phyloP scores from a whole-genome alignment of 2,113 vertebrate species.

The Microcebus jonahi region DNA sequence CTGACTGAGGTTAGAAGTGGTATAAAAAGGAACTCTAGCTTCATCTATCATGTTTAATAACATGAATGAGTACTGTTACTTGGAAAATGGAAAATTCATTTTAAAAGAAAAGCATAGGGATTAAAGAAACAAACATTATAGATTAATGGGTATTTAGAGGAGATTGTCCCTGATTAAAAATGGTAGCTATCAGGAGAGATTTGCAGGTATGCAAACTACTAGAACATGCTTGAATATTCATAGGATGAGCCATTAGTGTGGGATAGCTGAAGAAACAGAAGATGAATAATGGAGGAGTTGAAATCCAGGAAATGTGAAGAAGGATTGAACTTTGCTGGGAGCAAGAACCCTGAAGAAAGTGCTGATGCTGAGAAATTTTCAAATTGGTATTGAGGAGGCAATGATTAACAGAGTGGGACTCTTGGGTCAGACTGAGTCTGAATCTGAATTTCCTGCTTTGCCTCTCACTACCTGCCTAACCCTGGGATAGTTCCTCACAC shows the following conservation, averaged over 20 bases:
- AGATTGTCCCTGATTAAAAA: neutral
- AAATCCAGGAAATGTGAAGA: neutral
- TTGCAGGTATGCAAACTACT: conserved; percentile 28
- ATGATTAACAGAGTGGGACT: neutral
- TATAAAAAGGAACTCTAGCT: neutral
- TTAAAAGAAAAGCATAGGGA: neutral
- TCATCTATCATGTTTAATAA: neutral
- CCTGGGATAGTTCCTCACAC: neutral
- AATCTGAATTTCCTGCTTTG: neutral
- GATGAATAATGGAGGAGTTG: conserved; percentile 37
- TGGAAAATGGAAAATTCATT: neutral
- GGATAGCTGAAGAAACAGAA: neutral
- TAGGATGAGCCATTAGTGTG: neutral
- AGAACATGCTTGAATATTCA: conserved; percentile 1
- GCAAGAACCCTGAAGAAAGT: neutral
- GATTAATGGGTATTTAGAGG: neutral
- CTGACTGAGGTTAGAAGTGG: rapidly evolving
- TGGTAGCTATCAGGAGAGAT: neutral
- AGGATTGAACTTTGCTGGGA: neutral
- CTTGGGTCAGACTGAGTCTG: neutral
- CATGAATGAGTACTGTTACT: neutral
- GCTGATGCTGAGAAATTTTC: neutral
- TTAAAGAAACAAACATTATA: neutral
- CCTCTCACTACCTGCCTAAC: neutral
- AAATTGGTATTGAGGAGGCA: neutral